Base-by-base conservation (phyloP, 2,888 invertebrate genomes). In the Keiferia lycopersicella region DNA sequence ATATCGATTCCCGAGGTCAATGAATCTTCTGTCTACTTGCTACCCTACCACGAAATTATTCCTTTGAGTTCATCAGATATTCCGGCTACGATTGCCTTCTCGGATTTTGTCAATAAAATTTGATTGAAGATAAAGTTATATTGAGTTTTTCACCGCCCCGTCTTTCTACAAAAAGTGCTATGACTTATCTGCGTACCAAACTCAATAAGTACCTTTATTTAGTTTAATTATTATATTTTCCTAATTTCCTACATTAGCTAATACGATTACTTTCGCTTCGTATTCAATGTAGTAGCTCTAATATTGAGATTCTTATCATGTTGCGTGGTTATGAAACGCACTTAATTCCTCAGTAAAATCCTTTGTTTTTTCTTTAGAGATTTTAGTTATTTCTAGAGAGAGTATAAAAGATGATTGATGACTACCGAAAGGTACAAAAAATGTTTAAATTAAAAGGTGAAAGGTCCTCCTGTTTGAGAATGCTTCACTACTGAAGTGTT, bases 401-500 rank as follows among this genome's bases (percentile, higher is more conserved):
- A n/a, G n/a, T n/a, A 51, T 51, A 51, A 51, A 51, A 51, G 16
- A 11, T 18, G 18, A 22, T 51, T 22, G 16, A 22, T 12, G 22
- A 51, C n/a, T 12, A 18, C 18, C 10, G 51, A 45, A 45, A 45
- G 45, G n/a, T 45, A 34, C 51, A 12, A 7, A 10, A 26, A 51
- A 20, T 12, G 22, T 20, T 34, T 34, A 34, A 34, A 34, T 8
- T 34, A 26, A 34, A 56, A 34, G 3, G 56, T 26, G 26, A 34
- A 56, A 34, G 3, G 56, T 26, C 34, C 56, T 56, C 11, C n/a
- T n/a, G n/a, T 16, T 41, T 59, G 16, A 30, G 30, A 56, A 56
- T 56, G 56, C 56, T 56, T 56, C 26, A 56, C n/a, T 56, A 56
- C 34, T 53, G 20, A 53, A 53, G 20, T 53, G 51, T 14, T 6